Evolutionary conservation across 2,888 invertebrate genomes (phyloP), one percentile per base, ranked within the genome.

Genomic region (Pherbina coryleti): DNA sequence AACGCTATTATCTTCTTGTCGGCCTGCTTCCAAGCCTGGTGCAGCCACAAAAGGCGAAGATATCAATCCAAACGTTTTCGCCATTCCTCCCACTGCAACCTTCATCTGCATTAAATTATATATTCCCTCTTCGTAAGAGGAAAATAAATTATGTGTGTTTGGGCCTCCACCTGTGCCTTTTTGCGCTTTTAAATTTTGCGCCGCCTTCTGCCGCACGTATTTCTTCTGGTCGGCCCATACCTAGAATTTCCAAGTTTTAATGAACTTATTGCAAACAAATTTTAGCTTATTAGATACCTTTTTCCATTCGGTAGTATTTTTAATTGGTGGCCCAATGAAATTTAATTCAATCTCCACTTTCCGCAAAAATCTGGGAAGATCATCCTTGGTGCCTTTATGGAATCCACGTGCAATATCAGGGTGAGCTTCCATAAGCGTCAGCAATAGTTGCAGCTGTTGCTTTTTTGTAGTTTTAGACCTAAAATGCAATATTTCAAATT

Each of bases 121-220:
- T 17, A 79, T 76, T 2, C 53, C 73, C n/a, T 76, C 67, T 70
- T 76, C 72, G 19, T 22, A 37, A 3, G 49, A 3, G 5, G 78
- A 76, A 60, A 78, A 60, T 74, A 14, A 69, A 17, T 70, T 44
- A 22, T 79, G 25, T 3, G 22, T 74, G 19, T 62, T 70, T 25
- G 79, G 66, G 3, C 75, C 76, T 74, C 74, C 69, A n/a, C 78
- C 77, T 19, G 77, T 79, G 22, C 70, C 62, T 70, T 73, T 79
- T n/a, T n/a, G 62, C 28, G n/a, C 0, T 31, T 31, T 66, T 57
- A 73, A 44, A 69, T 55, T 53, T 76, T 73, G 31, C 44, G 76
- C 44, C 31, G 60, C 57, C 69, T 64, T 60, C 76, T 71, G 75
- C 75, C n/a, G n/a, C n/a, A n/a, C n/a, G 53, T 78, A n/a, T n/a